Evolutionary conservation across 2,113 vertebrate species (phyloP), one percentile per base, ranked within the genome.

Genomic region (Xiphophorus maculatus): DNA sequence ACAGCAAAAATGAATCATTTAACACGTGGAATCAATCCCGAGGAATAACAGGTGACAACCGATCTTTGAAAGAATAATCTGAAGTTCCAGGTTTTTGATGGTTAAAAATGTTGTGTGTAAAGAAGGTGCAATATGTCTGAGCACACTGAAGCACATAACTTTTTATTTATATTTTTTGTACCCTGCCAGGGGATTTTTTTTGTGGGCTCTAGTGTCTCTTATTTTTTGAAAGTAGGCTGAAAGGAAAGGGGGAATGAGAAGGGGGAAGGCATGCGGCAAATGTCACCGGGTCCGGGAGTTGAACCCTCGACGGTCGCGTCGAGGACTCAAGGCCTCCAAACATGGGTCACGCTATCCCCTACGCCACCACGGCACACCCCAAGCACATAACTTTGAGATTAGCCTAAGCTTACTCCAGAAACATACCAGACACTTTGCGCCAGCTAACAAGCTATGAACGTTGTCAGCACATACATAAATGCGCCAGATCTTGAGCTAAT

Each of bases 401-500:
- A 25, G 51, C 51, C 51, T 10, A n/a, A 9, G 2, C 51, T 58
- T 3, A n/a, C 51, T 58, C 51, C 51, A 58, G 51, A 58, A 58
- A n/a, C 25, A 58, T 9, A 3, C 1, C 64, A 27, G 19, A 14
- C 71, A 25, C 32, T 42, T 35, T 58, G 65, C 3, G 6, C 3
- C 63, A 13, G 25, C 25, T 10, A 14, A 69, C 60, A 66, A 22
- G 1, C 35, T 63, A 51, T 29, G 0, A 10, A 19, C 7, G 12
- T 19, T 17, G 37, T 48, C 37, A 61, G 40, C 69, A 58, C 10
- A 17, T 19, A 66, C 25, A 58, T 25, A 33, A n/a, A 76, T 8
- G 42, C 78, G 28, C 27, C 61, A 22, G 14, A 6, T 70, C 70
- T 25, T 75, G 48, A 68, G 71, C 69, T 35, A 29, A 29, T 66